phyloP scores from a whole-genome alignment of 2,888 invertebrate genomes.

The Phyto melanocephala region DNA sequence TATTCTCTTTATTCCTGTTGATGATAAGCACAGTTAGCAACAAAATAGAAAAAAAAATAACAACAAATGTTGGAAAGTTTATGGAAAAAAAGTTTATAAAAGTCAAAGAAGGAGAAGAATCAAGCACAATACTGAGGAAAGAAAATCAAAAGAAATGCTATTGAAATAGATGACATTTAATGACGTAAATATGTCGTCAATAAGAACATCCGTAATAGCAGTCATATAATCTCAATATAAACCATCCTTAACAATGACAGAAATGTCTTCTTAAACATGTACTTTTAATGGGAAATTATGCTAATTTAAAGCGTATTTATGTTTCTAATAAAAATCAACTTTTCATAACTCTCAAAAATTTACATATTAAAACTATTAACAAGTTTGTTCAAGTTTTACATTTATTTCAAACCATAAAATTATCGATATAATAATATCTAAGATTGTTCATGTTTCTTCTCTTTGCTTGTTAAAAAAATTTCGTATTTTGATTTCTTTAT shows the following conservation, averaged over 20 bases:
- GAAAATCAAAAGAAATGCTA: not conserved
- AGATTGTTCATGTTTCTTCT: not conserved
- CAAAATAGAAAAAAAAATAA: not conserved
- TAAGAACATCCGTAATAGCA: slow-evolving; percentile 18
- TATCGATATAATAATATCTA: not conserved
- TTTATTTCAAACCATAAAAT: slow-evolving; percentile 28
- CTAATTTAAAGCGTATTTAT: slow-evolving; percentile 44
- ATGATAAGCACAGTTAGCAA: not conserved
- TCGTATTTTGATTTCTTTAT: too few species aligned
- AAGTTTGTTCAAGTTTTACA: slow-evolving; percentile 29
- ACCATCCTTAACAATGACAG: not conserved
- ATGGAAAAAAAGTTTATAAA: not conserved
- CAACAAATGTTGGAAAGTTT: not conserved
- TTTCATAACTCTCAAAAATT: slow-evolving; percentile 25
- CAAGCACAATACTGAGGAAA: not conserved
- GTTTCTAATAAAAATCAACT: not conserved
- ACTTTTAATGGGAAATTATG: slow-evolving; percentile 37
- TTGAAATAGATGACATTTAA: slow-evolving; percentile 37
- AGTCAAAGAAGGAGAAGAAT: not conserved
- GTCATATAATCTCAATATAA: not conserved
- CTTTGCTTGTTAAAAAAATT: too few species aligned
- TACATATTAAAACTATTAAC: slow-evolving; percentile 49
- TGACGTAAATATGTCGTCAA: slow-evolving; percentile 55
- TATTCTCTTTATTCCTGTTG: not conserved
- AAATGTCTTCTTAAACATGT: too few species aligned